Percentiles rank a stretch among this genome's conserved stretches.
These are phyloP conservation scores for Podargus strigoides DNA, from an alignment of 2,797 vertebrate species.

Conservation along the genomic window DNA sequence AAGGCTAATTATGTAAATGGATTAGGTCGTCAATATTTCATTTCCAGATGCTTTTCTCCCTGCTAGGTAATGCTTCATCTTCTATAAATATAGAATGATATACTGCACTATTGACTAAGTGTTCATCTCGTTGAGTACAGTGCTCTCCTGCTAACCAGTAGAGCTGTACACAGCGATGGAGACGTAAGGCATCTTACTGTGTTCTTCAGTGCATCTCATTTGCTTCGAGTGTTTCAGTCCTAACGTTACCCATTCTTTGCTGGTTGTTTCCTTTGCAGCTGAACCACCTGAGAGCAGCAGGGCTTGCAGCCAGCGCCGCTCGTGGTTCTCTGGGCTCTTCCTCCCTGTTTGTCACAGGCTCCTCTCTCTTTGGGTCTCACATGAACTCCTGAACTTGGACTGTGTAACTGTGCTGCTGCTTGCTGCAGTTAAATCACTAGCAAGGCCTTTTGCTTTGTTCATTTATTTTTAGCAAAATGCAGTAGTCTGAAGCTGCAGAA, in stretches of 20 bases:
- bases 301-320: neutral
- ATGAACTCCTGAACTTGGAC: neutral
- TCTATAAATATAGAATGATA: slow-evolving; percentile 47
- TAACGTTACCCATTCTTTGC: neutral
- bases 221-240: neutral
- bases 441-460: neutral
- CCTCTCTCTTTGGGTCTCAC: neutral
- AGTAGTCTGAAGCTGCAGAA: neutral
- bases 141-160: neutral
- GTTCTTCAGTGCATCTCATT: slow-evolving; percentile 1
- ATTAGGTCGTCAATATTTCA: slow-evolving; percentile 76
- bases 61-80: slow-evolving; percentile 54
- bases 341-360: neutral
- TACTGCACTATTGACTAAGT: slow-evolving; percentile 50
- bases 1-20: slow-evolving; percentile 81
- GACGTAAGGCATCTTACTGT: neutral
- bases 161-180: neutral
- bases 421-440: neutral
- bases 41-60: slow-evolving; percentile 69
- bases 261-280: neutral
- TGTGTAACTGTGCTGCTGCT: neutral
- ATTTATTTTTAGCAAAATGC: neutral
- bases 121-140: slow-evolving; percentile 33
- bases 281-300: neutral
- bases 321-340: neutral